Base-by-base conservation (phyloP, 1,140 invertebrate genomes). In the Pseudachorutes palmiensis region DNA sequence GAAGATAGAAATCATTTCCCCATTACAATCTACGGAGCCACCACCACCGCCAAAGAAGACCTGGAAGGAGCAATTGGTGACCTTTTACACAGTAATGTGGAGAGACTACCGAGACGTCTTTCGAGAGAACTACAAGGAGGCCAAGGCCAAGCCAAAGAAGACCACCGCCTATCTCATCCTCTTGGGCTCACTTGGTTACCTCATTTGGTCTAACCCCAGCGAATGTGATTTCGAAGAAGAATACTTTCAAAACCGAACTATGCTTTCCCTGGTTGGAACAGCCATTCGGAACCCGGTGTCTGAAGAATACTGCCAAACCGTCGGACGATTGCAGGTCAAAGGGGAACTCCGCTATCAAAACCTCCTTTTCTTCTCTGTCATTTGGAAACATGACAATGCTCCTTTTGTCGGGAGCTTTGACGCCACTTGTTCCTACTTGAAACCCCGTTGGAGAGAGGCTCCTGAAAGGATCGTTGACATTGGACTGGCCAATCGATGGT, bases 401-500 rank as follows among this genome's bases (percentile, higher is more conserved):
- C 76, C 83, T 62, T 77, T 81, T 2, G 85, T 88, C 74, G 82
- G 83, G 51, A 76, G 86, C 0, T 92, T 87, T 77, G 85, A 87
- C 77, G 82, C 85, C 12, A 82, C 84, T 30, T 92, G 90, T 77
- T 79, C 83, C 41, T 88, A 90, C 74, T 78, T 88, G 29, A 80
- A 85, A 75, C 85, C 88, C 2, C 75, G 78, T 72, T 84, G 82
- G 70, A 29, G 30, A 14, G 62, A 82, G 3, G 84, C 80, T 33
- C 84, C 87, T 74, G 75, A 84, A 71, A 81, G 85, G 72, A 83
- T 91, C 67, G 77, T 91, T 30, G 91, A 94, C 77, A 76, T 92
- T 67, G 91, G 91, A 3, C 83, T 91, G 72, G 80, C 88, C 75
- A 85, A 87, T 65, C 81, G 81, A 65, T 92, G 88, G 86, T 87